phyloP scores from a whole-genome alignment of 2,113 vertebrate species.

The Corydoras maculifer region DNA sequence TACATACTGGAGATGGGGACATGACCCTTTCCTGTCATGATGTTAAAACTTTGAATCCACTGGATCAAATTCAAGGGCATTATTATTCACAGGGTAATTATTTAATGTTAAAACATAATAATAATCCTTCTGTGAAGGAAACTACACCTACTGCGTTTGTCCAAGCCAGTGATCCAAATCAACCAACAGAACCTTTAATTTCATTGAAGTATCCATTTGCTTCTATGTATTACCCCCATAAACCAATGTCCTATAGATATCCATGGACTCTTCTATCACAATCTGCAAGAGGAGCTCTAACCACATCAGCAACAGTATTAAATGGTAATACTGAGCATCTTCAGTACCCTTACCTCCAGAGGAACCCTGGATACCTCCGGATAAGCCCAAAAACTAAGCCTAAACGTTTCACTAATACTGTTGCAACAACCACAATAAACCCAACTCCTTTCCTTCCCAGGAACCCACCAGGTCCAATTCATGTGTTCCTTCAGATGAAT shows the following conservation, averaged over 20 bases:
- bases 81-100: too few relatives aligned
- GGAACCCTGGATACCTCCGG: neutral
- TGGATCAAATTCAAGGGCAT: too few relatives aligned
- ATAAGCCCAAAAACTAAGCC: neutral
- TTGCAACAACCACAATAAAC: neutral
- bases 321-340: neutral
- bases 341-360: neutral
- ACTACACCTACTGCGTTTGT: neutral
- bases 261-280: neutral
- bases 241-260: neutral
- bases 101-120: neutral
- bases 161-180: neutral
- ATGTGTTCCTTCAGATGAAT: neutral
- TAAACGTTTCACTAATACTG: neutral
- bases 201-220: neutral
- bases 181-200: neutral
- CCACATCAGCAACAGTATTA: neutral
- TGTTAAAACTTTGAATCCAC: neutral
- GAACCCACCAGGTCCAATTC: neutral
- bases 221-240: neutral
- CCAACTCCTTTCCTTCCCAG: neutral
- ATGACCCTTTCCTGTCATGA: slow-evolving; percentile 16
- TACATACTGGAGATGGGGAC: slow-evolving; percentile 10
- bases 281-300: neutral
- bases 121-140: neutral